Evolutionary conservation across 1,140 invertebrate genomes (phyloP).

Genomic region (Ceratina australensis): DNA sequence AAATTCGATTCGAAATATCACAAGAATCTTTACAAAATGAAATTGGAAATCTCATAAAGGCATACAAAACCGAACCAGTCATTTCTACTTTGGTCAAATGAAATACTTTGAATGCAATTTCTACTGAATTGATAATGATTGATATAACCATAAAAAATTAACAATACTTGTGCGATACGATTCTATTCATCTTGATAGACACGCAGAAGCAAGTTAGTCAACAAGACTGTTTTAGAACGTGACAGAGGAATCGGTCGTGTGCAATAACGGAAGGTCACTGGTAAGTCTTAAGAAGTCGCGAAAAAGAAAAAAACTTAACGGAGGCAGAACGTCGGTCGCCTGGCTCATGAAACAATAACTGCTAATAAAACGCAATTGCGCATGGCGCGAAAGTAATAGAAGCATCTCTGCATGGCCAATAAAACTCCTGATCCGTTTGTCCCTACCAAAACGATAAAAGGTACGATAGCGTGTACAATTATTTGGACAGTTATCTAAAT

Average conservation of each 20-base stretch:
- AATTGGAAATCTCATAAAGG: too few relatives aligned
- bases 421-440: conserved; percentile 31
- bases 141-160: too few relatives aligned
- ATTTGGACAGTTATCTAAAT: too few relatives aligned
- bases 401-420: conserved; percentile 23
- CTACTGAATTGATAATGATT: too few relatives aligned
- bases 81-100: too few relatives aligned
- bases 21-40: too few relatives aligned
- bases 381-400: conserved; percentile 42
- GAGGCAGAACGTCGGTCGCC: neutral
- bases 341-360: conserved; percentile 40
- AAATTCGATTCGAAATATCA: too few relatives aligned
- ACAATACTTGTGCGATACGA: neutral
- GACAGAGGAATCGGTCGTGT: neutral
- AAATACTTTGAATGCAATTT: too few relatives aligned
- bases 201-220: neutral
- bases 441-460: conserved; percentile 41
- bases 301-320: neutral
- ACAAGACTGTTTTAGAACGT: neutral
- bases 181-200: neutral
- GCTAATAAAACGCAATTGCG: conserved; percentile 46
- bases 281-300: neutral
- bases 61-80: too few relatives aligned
- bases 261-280: neutral
- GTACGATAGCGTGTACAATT: neutral